Evolutionary conservation across 1,140 invertebrate genomes (phyloP), one percentile per base, ranked within the genome.

Genomic region (Listronotus bonariensis): DNA sequence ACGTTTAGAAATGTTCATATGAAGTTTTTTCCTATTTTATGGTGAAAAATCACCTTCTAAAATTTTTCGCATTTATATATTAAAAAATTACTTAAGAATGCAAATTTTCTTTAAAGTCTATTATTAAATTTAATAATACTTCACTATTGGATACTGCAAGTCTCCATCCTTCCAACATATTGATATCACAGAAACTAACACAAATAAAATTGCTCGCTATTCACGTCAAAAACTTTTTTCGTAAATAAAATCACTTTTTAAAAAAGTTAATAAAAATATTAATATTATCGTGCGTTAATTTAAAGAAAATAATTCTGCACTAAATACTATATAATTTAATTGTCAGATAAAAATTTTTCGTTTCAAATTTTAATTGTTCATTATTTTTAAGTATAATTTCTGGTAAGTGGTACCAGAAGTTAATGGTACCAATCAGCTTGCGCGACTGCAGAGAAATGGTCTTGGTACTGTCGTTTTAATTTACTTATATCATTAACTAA

Each of bases 401-500:
- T 12, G 34, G 34, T 36, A 36, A 40, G 12, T 55, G 15, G 15
- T 14, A n/a, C 12, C 18, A 9, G n/a, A 31, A 9, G 14, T 41
- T n/a, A 40, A 14, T 32, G 17, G 17, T 32, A 55, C 45, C 34
- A 49, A 20, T 15, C 62, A 14, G 54, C 42, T 17, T 26, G 20
- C 32, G 31, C 53, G 15, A 48, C 41, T 11, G 12, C 15, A 54
- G 34, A 14, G 43, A 57, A 65, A 57, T 65, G 62, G 20, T 12
- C 20, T 9, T 42, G 34, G 14, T 7, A 42, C 14, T 26, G 53
- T n/a, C n/a, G 9, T 41, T 40, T 65, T 65, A 15, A 56, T 57
- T 57, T 17, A 49, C 62, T 65, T 65, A 65, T 65, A 65, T 65
- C 62, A 49, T 41, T 65, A 32, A 15, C 46, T 65, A 65, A 65